Evolutionary conservation across 2,888 invertebrate species (phyloP).

Genomic region (Phytoseiulus persimilis): DNA sequence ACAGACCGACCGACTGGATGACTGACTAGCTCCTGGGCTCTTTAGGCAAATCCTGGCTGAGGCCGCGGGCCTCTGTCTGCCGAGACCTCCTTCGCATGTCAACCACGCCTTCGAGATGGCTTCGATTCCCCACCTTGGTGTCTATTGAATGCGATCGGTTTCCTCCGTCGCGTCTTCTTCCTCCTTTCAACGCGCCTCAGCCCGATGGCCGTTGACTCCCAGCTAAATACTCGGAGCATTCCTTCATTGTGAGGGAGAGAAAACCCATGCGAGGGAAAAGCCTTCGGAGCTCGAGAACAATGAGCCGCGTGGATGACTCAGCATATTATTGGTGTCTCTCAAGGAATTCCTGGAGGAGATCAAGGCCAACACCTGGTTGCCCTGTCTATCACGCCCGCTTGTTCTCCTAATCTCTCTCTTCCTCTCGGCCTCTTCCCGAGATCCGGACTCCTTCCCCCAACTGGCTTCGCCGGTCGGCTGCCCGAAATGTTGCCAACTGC

Average conservation of each 20-base stretch:
- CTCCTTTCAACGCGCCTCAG: background rate
- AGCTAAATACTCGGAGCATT: background rate
- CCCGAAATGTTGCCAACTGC: background rate
- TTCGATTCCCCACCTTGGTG: background rate
- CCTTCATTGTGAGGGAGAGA: background rate
- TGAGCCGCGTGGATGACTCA: background rate
- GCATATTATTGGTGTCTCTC: conserved; percentile 5
- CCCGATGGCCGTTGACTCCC: background rate
- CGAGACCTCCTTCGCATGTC: background rate
- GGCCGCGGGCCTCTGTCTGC: background rate
- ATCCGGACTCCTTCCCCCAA: background rate
- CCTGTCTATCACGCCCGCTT: background rate
- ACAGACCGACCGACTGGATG: background rate
- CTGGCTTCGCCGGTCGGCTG: background rate
- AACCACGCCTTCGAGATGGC: background rate
- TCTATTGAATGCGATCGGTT: background rate
- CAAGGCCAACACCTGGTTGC: background rate
- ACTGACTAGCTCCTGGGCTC: background rate
- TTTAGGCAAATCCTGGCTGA: background rate
- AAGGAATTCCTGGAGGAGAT: background rate
- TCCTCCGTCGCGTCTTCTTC: background rate
- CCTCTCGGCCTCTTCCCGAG: background rate
- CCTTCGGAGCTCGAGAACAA: background rate
- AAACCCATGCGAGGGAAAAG: background rate
- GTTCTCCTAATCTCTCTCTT: background rate